Base-by-base conservation (phyloP, 2,113 vertebrate species). In the Microcebus tavaratra region DNA sequence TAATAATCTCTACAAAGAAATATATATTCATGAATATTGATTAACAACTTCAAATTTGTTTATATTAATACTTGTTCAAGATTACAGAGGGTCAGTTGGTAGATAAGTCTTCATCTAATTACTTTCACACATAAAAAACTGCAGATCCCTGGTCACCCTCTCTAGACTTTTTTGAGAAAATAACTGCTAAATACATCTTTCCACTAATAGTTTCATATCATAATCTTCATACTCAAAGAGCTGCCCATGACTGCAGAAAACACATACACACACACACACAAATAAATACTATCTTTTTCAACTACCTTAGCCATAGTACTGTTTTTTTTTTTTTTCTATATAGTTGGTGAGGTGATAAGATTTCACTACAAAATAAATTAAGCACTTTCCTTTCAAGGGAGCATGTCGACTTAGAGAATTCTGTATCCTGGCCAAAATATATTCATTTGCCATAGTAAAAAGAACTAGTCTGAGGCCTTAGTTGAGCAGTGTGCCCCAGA, bases 281-380 rank as follows among this genome's bases (percentile, higher is more conserved):
- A 61, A 59, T 23, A 86, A 79, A 75, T 72, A 73, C 14, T 45
- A 48, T 45, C 17, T 70, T 95, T 95, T 90, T 79, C 90, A 34
- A 88, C n/a, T 86, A 90, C 12, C 7, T 61, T 78, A 67, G 20
- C 21, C 45, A 3, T 50, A 89, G 11, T 59, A 65, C 25, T 72
- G 29, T 65, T 65, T 14, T 65, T 14, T 31, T 29, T 29, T 65
- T 83, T 53, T 53, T 25, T 55, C 39, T 89, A 5, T 45, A n/a
- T 15, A 53, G 48, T 89, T 89, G 27, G 13, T 87, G 10, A 92
- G 34, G 31, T 80, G 81, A 59, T 95, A 73, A 75, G 8, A 88
- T 94, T 89, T 89, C 39, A 73, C 78, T 90, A 72, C 42, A 55
- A 95, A 80, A 15, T 55, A 88, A 93, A 88, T 81, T 81, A 65